phyloP scores from a whole-genome alignment of 2,113 vertebrate species.

The Passer montanus region DNA sequence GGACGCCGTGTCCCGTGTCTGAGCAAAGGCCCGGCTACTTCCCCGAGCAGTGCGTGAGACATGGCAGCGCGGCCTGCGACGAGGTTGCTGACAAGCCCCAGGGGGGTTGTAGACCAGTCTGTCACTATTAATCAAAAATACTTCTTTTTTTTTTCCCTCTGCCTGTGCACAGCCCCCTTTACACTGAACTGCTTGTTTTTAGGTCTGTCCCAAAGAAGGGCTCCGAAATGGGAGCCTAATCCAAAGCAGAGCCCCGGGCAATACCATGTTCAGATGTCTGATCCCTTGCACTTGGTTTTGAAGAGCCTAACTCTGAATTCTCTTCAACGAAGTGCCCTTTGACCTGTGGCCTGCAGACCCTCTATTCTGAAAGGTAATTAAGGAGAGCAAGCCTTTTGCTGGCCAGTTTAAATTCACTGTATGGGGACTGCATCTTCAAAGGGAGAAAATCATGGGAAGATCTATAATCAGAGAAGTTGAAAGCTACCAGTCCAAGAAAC shows the following conservation, averaged over 20 bases:
- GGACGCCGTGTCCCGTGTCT: background rate
- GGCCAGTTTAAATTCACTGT: background rate
- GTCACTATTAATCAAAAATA: background rate
- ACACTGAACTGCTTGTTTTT: background rate
- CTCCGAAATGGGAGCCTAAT: background rate
- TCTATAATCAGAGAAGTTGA: background rate
- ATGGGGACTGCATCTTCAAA: background rate
- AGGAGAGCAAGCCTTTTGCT: background rate
- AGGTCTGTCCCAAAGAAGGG: background rate
- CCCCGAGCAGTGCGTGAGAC: background rate
- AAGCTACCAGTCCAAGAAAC: background rate
- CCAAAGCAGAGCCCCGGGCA: background rate
- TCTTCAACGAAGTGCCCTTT: background rate
- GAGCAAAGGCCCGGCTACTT: accelerated
- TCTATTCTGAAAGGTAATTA: background rate
- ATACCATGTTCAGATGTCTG: background rate
- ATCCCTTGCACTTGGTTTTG: background rate
- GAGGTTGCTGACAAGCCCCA: background rate
- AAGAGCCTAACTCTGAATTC: background rate
- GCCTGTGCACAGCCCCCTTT: background rate
- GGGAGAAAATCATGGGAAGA: background rate
- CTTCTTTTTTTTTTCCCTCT: background rate
- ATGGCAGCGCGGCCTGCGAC: background rate
- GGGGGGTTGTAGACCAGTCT: background rate
- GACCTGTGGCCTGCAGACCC: background rate